Base-by-base conservation (phyloP, 2,113 vertebrate genomes). In the Siniperca chuatsi region DNA sequence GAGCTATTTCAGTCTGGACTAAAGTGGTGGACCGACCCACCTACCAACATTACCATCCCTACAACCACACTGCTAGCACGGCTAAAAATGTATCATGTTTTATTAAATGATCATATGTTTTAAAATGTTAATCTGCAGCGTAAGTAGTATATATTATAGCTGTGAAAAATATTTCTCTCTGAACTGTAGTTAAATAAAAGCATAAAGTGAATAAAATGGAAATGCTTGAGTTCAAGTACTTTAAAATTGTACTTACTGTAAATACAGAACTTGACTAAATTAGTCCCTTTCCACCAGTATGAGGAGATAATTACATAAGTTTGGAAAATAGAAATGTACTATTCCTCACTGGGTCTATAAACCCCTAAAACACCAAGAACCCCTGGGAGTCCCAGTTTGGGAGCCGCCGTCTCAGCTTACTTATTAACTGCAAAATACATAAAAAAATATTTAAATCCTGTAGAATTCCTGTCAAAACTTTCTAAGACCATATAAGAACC, bases 401-500 rank as follows among this genome's bases (percentile, higher is more conserved):
- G 60, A 72, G 42, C 58, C 75, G 5, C 78, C 35, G 66, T 42
- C 73, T 52, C 58, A 77, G 40, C 46, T 33, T 52, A 4, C 0
- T 35, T 50, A 79, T 87, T 23, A 74, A 66, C 40, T 48, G 42
- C 78, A 33, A 86, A 81, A 65, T 61, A 82, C n/a, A 48, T 48
- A 5, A 16, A 15, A 15, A 48, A 48, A 48, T n/a, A 71, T 82
- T 67, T 67, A 80, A 80, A 44, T 83, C 48, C 67, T 67, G 42
- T 54, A 52, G 48, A 78, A 68, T 29, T 75, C 46, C 69, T 69
- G 64, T 73, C 82, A 82, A 58, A 29, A 66, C 46, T n/a, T 37
- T 42, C 65, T 75, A 76, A 86, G 73, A 50, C 29, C 33, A 33
- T 33, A 75, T 57, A 48, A 85, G 58, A 82, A 7, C 9, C 23